Evolutionary conservation across 92 coral and sea anemone genomes (phyloP), one percentile per base, ranked within the genome.

Genomic region (Scolanthus callimorphus): DNA sequence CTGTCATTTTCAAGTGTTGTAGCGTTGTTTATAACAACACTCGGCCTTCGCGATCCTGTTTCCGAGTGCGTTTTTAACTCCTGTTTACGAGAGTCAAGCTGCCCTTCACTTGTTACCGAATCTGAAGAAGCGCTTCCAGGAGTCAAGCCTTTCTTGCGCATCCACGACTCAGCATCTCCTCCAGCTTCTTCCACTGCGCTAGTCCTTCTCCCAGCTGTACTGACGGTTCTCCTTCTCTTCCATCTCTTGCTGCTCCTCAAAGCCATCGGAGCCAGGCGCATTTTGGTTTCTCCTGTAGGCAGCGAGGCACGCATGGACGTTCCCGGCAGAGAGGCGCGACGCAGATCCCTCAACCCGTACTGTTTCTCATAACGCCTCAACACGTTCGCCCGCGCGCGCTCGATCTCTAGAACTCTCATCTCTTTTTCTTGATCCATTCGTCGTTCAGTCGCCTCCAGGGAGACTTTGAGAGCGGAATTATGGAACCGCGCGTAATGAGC

Each of bases 401-500:
- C 90, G 11, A 71, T 47, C 43, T 78, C 96, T 25, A 62, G 59
- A 27, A 49, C 3, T 52, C 53, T 63, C 6, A 88, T 44, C 2
- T 27, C 55, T 27, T 63, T 74, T 45, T 63, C 90, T 13, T 83
- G 80, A 2, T 88, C 83, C 29, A 78, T 55, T 11, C 56, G 37
- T 39, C 64, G 62, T 13, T 31, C 58, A 11, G 84, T 73, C 53
- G 55, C 30, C 22, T 73, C 73, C 45, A 78, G 31, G 43, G 57
- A 53, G 55, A 88, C 58, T 49, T 78, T 83, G 31, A 83, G 56
- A 37, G 73, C 58, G 23, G 89, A 69, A 59, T 83, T 88, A 31
- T 88, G 78, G 56, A 67, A 65, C 27, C 89, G 56, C 4, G 83
- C 71, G 59, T 65, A 88, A 38, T 70, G 78, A 1, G 86, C 84